Base-by-base conservation (phyloP, 92 coral and sea anemone genomes). In the Phenganax marumi region DNA sequence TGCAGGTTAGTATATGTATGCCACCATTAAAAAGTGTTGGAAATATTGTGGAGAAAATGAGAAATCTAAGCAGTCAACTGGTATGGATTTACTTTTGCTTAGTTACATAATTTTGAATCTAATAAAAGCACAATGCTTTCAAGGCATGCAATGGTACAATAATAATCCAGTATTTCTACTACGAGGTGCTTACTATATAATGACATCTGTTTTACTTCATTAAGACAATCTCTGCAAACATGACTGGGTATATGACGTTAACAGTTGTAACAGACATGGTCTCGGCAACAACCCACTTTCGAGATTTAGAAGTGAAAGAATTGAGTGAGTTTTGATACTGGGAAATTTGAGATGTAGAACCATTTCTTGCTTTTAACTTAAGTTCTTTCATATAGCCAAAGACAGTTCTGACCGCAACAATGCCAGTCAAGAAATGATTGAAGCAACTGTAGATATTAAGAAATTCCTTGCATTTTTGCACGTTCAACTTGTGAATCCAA, bases 11-110 rank as follows among this genome's bases (percentile, higher is more conserved):
- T 76, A 91, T 92, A 79, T 90, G 81, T 84, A 92, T 95, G 98
- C 98, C 98, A 25, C 85, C 92, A 17, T 80, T 95, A 76, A 95
- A 92, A 70, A 89, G 85, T n/a, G 93, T 95, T 46, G 85, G 91
- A 68, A 95, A 95, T 76, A 94, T 95, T 48, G 92, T 93, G 75
- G 98, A 95, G 23, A 91, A 97, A 78, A 92, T 95, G 98, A 95
- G 92, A 88, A 86, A 89, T 77, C 93, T 95, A 33, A 91, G 95
- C 75, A 87, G 71, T 65, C 87, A 77, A 78, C 73, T 95, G 97
- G 98, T 92, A 84, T 60, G 87, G 46, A 26, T 23, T 33, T 58
- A 21, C 50, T 12, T 3, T 25, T 25, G 16, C 2, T n/a, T 16
- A 68, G 10, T 68, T 5, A 19, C 19, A 25, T 18, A 68, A 9